Percentiles rank a stretch among this genome's conserved stretches.
phyloP scores from a whole-genome alignment of 2,888 invertebrate species.

The Hylaea fasciaria region DNA sequence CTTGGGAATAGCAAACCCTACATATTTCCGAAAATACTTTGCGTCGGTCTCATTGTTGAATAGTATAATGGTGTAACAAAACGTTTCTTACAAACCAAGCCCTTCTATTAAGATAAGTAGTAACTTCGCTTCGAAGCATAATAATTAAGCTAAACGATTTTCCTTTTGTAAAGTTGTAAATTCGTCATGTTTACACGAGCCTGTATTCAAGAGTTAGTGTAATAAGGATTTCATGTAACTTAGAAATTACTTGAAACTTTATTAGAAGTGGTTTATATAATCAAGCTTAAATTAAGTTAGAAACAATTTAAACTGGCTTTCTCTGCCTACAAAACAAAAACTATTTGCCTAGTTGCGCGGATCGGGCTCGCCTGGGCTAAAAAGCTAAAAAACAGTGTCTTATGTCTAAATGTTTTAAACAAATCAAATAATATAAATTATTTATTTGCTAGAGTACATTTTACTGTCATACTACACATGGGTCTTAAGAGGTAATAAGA shows the following conservation, averaged over 20 bases:
- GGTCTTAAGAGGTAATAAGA: no score
- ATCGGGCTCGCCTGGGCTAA: no score
- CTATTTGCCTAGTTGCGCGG: no score
- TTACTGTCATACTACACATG: no score
- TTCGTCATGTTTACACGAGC: constrained; percentile 32
- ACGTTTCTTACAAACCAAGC: constrained; percentile 25
- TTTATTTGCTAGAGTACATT: no score
- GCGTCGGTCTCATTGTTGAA: constrained; percentile 14
- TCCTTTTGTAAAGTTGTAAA: constrained; percentile 35
- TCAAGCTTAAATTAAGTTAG: constrained; percentile 14
- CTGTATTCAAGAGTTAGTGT: constrained; percentile 16
- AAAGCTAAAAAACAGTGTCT: no score
- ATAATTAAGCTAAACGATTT: constrained; percentile 39
- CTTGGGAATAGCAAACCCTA: background rate
- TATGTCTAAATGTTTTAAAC: no score
- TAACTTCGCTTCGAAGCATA: constrained; percentile 33
- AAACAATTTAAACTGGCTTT: constrained; percentile 1
- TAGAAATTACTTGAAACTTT: constrained; percentile 21
- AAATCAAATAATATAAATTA: no score
- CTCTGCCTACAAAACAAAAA: no score
- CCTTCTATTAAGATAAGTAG: constrained; percentile 32
- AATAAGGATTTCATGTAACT: constrained; percentile 25
- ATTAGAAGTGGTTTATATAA: constrained; percentile 8
- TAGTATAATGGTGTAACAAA: constrained; percentile 24
- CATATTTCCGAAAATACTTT: background rate